Conservation (phyloP, 2,113 vertebrate genomes). For the Emydura subglobosa region DNA sequence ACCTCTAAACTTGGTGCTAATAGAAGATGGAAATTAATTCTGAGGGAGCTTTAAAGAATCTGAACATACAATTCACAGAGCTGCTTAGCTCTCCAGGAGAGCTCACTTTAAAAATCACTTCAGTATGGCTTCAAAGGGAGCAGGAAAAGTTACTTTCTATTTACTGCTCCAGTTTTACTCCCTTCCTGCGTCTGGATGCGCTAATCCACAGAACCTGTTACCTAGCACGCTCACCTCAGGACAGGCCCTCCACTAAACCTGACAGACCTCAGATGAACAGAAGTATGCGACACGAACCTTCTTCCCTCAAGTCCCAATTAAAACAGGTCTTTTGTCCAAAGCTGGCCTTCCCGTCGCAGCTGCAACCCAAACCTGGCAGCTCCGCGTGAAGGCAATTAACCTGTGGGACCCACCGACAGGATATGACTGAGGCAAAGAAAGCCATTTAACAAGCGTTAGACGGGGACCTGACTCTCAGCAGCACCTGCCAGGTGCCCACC, state of each 20-base stretch:
- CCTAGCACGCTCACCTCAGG: fast-evolving
- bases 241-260: fast-evolving
- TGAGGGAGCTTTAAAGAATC: fast-evolving
- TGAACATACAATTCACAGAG: background rate
- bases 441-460: no score
- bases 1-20: background rate
- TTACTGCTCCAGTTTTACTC: background rate
- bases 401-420: background rate
- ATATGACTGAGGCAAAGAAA: background rate
- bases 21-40: background rate
- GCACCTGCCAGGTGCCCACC: no score
- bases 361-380: no score
- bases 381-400: no score
- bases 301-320: background rate
- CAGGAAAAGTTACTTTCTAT: slow-evolving; percentile 15
- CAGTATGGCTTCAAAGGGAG: slow-evolving; percentile 46
- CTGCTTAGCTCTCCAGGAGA: background rate
- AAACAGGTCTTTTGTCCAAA: background rate
- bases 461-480: background rate
- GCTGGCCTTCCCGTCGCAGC: no score
- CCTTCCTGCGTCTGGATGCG: background rate
- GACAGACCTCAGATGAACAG: background rate
- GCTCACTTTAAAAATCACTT: fast-evolving
- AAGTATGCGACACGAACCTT: background rate
- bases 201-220: background rate